Evolutionary conservation across 2,113 vertebrate genomes (phyloP).

Genomic region (Microcebus tavaratra): DNA sequence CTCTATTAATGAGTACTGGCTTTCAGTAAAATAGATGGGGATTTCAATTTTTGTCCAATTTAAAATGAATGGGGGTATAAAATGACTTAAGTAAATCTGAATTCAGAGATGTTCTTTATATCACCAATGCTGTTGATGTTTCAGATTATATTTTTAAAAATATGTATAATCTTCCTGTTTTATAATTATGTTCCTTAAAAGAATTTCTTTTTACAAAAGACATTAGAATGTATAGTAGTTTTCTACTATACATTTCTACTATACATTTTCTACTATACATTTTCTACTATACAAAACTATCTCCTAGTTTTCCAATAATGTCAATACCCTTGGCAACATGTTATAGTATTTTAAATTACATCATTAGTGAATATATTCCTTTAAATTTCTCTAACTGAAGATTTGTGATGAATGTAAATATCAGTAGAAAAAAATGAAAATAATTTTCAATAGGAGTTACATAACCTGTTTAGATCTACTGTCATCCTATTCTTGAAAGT

Average conservation of each 20-base stretch:
- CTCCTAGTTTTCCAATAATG: background rate
- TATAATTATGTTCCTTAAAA: background rate
- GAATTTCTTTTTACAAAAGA: background rate
- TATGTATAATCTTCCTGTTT: background rate
- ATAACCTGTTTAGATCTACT: background rate
- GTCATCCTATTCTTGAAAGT: background rate
- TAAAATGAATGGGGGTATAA: background rate
- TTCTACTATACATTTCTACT: too few relatives aligned
- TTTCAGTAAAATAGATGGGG: background rate
- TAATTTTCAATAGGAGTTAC: background rate
- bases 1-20: background rate
- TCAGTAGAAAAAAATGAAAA: background rate
- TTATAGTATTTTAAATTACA: background rate
- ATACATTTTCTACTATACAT: too few relatives aligned
- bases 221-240: background rate
- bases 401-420: background rate
- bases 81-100: background rate
- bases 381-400: background rate
- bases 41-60: background rate
- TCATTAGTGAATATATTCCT: background rate
- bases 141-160: background rate
- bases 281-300: too few relatives aligned
- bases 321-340: background rate
- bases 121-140: background rate
- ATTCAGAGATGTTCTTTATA: background rate